Evolutionary conservation across 1,140 invertebrate genomes (phyloP).

Genomic region (Wasmannia auropunctata): DNA sequence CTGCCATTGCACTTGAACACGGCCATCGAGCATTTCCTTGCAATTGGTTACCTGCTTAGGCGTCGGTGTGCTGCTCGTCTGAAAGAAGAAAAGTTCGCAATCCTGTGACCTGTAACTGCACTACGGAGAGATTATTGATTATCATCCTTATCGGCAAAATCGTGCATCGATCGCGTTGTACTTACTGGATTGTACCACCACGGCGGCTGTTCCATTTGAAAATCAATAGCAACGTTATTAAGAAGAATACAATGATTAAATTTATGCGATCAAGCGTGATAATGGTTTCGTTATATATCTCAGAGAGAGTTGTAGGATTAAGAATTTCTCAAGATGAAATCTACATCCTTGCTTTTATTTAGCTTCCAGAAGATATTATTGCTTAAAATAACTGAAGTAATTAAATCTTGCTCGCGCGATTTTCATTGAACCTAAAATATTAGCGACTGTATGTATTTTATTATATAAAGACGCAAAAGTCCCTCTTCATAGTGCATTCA

Average conservation of each 20-base stretch:
- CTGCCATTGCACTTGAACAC: slow-evolving; percentile 93
- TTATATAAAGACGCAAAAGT: slow-evolving; percentile 30
- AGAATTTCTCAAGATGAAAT: not conserved
- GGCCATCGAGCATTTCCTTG: slow-evolving; percentile 91
- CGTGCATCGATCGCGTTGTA: slow-evolving; percentile 77
- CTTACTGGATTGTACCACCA: slow-evolving; percentile 97
- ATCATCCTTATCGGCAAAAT: slow-evolving; percentile 12
- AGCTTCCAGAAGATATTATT: not conserved
- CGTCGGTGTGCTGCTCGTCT: slow-evolving; percentile 90
- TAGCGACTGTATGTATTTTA: not conserved
- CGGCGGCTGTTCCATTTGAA: slow-evolving; percentile 88
- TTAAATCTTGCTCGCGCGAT: not conserved
- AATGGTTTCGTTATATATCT: not conserved
- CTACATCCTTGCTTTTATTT: not conserved
- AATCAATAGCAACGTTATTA: slow-evolving; percentile 46
- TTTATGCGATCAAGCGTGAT: not conserved
- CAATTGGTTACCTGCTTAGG: slow-evolving; percentile 89
- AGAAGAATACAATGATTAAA: not conserved
- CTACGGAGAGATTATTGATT: not conserved
- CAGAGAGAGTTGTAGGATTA: not conserved
- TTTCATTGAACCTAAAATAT: slow-evolving; percentile 19
- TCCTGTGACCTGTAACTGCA: not conserved
- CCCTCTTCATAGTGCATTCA: slow-evolving; percentile 49
- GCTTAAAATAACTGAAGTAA: not conserved
- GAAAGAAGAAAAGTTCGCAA: slow-evolving; percentile 57